Base-by-base conservation (phyloP, 1,140 invertebrate genomes). In the Cecropterus lyciades region DNA sequence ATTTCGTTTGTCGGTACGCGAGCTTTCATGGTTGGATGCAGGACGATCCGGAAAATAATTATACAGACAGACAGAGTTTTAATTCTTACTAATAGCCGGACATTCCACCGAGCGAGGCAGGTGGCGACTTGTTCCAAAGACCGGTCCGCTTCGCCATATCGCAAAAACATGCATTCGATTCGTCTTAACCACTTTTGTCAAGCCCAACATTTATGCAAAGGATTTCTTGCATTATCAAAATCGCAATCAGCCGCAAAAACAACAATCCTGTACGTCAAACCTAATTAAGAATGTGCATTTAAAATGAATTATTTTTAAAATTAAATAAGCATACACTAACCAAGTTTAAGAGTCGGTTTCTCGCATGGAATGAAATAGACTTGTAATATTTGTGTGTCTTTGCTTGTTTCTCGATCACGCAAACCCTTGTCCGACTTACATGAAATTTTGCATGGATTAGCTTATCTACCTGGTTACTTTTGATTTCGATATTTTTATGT, bases 81-180 rank as follows among this genome's bases (percentile, higher is more conserved):
- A 79, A 82, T 82, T 82, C 60, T 64, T 59, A 51, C 64, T 62
- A 53, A 60, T 65, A 57, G 67, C 55, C 82, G 80, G 73, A 79
- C 80, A 87, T 89, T 80, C 82, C 80, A 69, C 65, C 64, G 60
- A 27, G 70, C 59, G 52, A 42, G 67, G 77, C 84, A 89, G 87
- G 87, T 89, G 85, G 75, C 80, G 80, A 83, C 84, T 76, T 79
- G 83, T 85, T 79, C 79, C 69, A 40, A 67, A 52, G 76, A 85
- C 85, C 84, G 84, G 82, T 85, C 79, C 27, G 67, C 57, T 60
- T 60, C 43, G 45, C 57, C 60, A 53, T 53, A 63, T 65, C 73
- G 68, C 73, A 80, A 82, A 84, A 82, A 84, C 76, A 67, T 76
- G 69, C 75, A 75, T 77, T 70, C 72, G 60, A 63, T 63, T 68